phyloP scores from a whole-genome alignment of 2,888 invertebrate species.

The Antitype chi region DNA sequence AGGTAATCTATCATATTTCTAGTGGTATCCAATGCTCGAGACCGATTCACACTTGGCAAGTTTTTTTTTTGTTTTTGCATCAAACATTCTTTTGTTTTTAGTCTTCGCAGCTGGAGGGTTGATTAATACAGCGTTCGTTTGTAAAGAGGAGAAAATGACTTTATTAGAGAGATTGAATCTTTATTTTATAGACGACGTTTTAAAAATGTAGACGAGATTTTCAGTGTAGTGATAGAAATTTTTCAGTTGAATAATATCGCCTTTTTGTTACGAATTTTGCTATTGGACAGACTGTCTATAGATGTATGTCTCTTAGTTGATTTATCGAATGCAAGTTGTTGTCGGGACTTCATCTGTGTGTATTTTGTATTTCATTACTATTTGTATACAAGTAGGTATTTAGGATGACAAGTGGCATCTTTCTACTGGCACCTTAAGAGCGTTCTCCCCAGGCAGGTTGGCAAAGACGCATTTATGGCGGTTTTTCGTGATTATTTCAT shows the following conservation, averaged over 20 bases:
- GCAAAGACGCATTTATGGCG: no score
- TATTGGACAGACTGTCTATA: background rate
- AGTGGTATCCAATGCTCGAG: background rate
- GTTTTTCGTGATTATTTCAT: no score
- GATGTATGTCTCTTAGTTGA: rapidly evolving
- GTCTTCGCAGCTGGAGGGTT: conserved; percentile 28
- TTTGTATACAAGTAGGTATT: no score
- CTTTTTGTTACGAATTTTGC: background rate
- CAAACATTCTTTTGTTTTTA: conserved; percentile 57
- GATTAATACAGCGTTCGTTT: conserved; percentile 53
- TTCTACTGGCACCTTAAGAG: no score
- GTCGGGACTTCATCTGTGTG: no score
- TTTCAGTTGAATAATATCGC: background rate
- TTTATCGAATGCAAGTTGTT: background rate
- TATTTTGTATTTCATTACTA: no score
- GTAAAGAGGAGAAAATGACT: conserved; percentile 36
- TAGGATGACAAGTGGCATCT: no score
- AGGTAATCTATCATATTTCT: background rate
- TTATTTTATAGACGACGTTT: conserved; percentile 28
- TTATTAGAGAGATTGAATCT: conserved; percentile 46
- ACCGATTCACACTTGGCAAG: conserved; percentile 20
- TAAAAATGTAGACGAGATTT: conserved; percentile 11
- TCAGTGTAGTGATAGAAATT: background rate
- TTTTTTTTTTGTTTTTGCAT: conserved; percentile 67
- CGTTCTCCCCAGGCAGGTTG: no score